phyloP scores from a whole-genome alignment of 2,888 invertebrate species.

The Bunonema sp. region DNA sequence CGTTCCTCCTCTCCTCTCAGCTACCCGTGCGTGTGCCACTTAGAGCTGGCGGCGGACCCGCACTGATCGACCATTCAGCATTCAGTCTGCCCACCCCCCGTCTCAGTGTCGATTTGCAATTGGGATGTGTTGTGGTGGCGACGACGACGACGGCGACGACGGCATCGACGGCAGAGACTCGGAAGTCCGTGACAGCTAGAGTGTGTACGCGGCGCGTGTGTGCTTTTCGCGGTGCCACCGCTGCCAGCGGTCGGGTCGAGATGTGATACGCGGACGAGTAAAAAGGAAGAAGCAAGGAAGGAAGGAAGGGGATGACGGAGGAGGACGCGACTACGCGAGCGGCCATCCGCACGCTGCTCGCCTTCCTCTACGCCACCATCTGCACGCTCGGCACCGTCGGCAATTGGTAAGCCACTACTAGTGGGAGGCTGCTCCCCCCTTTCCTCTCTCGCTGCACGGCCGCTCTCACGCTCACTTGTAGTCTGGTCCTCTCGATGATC shows the following conservation, averaged over 20 bases:
- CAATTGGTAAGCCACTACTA: constrained; percentile 22
- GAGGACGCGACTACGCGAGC: constrained; percentile 11
- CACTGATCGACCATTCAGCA: background rate
- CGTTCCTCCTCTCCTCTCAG: background rate
- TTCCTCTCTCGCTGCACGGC: constrained; percentile 2
- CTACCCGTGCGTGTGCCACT: background rate
- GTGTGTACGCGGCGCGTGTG: too few relatives aligned
- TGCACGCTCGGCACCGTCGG: constrained; percentile 34
- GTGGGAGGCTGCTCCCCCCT: background rate
- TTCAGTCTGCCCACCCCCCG: background rate
- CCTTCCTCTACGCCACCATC: constrained; percentile 23
- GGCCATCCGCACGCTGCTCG: constrained; percentile 15
- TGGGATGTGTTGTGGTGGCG: background rate
- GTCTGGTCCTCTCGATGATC: constrained; percentile 38
- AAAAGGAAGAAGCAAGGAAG: background rate
- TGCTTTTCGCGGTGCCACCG: too few relatives aligned
- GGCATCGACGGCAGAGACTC: too few relatives aligned
- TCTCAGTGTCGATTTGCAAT: background rate
- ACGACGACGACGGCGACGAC: too few relatives aligned
- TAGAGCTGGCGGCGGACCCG: background rate
- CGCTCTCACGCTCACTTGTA: constrained; percentile 10
- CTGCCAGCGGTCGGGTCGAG: background rate
- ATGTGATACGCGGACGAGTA: background rate
- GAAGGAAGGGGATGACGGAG: background rate
- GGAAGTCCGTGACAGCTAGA: too few relatives aligned